Evolutionary conservation across 2,888 invertebrate species (phyloP), one percentile per base, ranked within the genome.

Genomic region (Epistrophella euchroma): DNA sequence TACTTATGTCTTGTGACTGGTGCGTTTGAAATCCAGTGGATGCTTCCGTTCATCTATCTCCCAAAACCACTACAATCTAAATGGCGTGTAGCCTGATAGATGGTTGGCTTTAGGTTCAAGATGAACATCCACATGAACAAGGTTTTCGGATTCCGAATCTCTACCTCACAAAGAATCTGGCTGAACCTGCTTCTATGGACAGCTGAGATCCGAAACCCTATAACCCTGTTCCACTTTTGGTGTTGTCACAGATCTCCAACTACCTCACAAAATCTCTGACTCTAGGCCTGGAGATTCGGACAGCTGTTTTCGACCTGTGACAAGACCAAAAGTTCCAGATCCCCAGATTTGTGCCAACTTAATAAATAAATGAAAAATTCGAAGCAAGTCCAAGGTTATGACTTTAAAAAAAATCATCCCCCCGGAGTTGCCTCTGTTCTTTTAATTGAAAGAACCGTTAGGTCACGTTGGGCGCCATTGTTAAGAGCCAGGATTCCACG

Each of bases 101-200:
- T 25, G 28, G 52, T 3, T 52, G 28, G n/a, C 25, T 52, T 25
- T n/a, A 4, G 2, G 25, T 52, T 9, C 15, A 52, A 28, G 11
- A 52, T 52, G 9, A 52, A 52, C 52, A 3, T 52, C 52, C 52
- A 52, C 52, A 52, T 6, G 52, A 52, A 15, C 25, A 52, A 28
- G n/a, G 28, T 25, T 52, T 52, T 25, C 22, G 2, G 22, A 28
- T 28, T 28, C 15, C 25, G 1, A 25, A 25, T 25, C 28, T 52
- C 28, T 25, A n/a, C 52, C 25, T 28, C 52, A 52, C 52, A 28
- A 52, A 28, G 15, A 25, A 28, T 28, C 28, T 52, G 52, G 52
- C 4, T 28, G 28, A 28, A 9, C 22, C 52, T 28, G 15, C 28
- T 28, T 52, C 28, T 52, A 28, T 28, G 52, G 52, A 15, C 4